Percentiles rank a stretch among this genome's conserved stretches.
These are phyloP conservation scores for Dermatemys mawii DNA, from an alignment of 2,113 vertebrate genomes.

Conservation along the genomic window DNA sequence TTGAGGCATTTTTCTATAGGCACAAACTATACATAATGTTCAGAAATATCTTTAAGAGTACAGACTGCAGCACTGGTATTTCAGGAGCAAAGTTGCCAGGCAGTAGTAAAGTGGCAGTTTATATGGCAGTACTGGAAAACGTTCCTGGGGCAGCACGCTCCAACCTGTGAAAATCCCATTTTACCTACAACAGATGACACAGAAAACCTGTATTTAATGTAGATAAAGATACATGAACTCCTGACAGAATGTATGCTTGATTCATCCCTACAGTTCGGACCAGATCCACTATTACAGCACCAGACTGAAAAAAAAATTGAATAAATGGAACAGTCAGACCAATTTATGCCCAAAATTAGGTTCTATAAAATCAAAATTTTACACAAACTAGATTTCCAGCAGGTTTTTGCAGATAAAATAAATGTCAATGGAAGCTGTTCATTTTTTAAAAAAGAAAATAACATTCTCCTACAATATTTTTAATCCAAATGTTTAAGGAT, in stretches of 20 bases:
- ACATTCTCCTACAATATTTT: background rate
- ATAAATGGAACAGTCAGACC: too few species aligned
- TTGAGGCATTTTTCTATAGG: background rate
- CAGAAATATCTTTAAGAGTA: background rate
- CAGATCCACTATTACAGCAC: too few species aligned
- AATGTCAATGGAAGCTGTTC: background rate
- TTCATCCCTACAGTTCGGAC: too few species aligned
- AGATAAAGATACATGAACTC: too few species aligned
- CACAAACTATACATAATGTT: background rate
- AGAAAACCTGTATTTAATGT: too few species aligned
- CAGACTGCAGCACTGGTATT: background rate
- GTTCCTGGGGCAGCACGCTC: slow-evolving; percentile 63
- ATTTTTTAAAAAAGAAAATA: background rate
- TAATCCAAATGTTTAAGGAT: background rate
- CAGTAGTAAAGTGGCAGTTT: background rate
- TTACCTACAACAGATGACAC: too few species aligned
- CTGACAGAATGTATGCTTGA: too few species aligned
- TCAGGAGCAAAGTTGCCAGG: slow-evolving; percentile 10
- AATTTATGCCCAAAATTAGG: too few species aligned
- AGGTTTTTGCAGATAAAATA: too few species aligned
- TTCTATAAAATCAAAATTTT: background rate
- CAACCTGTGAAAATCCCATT: slow-evolving; percentile 57
- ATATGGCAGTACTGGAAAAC: slow-evolving; percentile 26
- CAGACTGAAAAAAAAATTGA: too few species aligned
- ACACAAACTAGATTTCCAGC: background rate